Evolutionary conservation across 2,888 invertebrate species (phyloP), one percentile per base, ranked within the genome.

Genomic region (Drosophila algonquin): DNA sequence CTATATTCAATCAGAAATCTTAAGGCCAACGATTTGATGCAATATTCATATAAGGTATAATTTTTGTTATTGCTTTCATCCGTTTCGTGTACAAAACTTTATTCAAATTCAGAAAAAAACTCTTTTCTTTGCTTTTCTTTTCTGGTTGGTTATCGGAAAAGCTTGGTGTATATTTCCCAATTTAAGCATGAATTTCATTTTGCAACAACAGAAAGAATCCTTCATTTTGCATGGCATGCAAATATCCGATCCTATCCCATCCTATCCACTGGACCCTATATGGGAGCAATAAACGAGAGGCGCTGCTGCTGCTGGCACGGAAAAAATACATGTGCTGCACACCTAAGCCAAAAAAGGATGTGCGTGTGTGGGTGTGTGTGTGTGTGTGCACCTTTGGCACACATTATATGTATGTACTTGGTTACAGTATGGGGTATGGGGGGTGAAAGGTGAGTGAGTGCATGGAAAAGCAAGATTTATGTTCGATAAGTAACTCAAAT

Each of bases 401-500:
- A 40, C 14, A 40, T 40, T 7, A 7, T 40, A n/a, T 40, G 40
- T 40, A n/a, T 40, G 40, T 40, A n/a, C 40, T n/a, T 14, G 21
- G 21, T 21, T 21, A 40, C 7, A 1, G 14, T 40, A 30, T 12
- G 35, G 35, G 12, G 5, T 14, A 30, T 30, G 27, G 1, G 40
- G 14, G 14, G 14, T 6, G 8, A 12, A n/a, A 9, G 12, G 10
- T n/a, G 35, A n/a, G n/a, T 24, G 35, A 14, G 14, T 32, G 35
- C 35, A 47, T 40, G 52, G 14, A 4, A 21, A 24, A 24, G 47
- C 10, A 51, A 45, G 57, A 76, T 82, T 76, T 79, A 77, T 87
- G 77, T 62, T 70, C 81, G 69, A 85, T 88, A 88, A 85, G 72
- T 79, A 77, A 83, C 78, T 73, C 89, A 83, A 89, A 83, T 83